Percentiles rank a stretch among this genome's conserved stretches.
Conservation (phyloP, 2,888 invertebrate species). For the Pediacus dermestoides region DNA sequence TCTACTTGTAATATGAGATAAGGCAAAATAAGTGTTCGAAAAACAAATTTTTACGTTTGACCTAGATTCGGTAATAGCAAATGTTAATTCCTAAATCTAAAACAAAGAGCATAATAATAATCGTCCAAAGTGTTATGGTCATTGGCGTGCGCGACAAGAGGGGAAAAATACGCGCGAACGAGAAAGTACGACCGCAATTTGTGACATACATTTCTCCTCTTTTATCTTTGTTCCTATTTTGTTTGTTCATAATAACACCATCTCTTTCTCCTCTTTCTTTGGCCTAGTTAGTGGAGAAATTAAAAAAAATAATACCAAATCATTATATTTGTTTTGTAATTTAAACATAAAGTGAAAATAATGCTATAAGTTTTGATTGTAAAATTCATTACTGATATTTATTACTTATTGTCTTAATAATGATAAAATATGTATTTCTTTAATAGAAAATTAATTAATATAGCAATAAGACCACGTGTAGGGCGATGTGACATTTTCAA, state of each 20-base stretch:
- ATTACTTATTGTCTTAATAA: too few relatives aligned
- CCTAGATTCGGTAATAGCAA: slow-evolving; percentile 2
- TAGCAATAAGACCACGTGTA: too few relatives aligned
- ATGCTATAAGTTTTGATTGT: too few relatives aligned
- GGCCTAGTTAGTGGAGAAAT: slow-evolving; percentile 47
- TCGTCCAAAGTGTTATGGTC: slow-evolving; percentile 3
- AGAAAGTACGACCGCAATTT: slow-evolving; percentile 43
- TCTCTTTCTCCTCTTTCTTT: slow-evolving; percentile 46
- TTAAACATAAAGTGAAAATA: slow-evolving; percentile 8
- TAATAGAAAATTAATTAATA: too few relatives aligned
- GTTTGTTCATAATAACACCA: slow-evolving; percentile 28
- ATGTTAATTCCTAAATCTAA: slow-evolving; percentile 5
- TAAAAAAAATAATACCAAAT: slow-evolving; percentile 35
- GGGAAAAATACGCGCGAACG: slow-evolving; percentile 25
- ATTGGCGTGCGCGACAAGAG: slow-evolving; percentile 7
- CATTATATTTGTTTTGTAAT: slow-evolving; percentile 9
- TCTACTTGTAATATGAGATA: slow-evolving; percentile 1
- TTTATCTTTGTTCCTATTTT: slow-evolving; percentile 35
- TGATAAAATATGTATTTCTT: too few relatives aligned
- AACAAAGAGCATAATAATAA: slow-evolving; percentile 7
- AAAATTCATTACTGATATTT: too few relatives aligned
- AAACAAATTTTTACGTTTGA: slow-evolving; percentile 3
- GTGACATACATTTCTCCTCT: slow-evolving; percentile 44
- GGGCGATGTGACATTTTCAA: too few relatives aligned
- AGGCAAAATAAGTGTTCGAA: background rate